These are phyloP conservation scores for Gasteruption jaculator DNA, from an alignment of 2,888 invertebrate genomes.

Conservation along the genomic window DNA sequence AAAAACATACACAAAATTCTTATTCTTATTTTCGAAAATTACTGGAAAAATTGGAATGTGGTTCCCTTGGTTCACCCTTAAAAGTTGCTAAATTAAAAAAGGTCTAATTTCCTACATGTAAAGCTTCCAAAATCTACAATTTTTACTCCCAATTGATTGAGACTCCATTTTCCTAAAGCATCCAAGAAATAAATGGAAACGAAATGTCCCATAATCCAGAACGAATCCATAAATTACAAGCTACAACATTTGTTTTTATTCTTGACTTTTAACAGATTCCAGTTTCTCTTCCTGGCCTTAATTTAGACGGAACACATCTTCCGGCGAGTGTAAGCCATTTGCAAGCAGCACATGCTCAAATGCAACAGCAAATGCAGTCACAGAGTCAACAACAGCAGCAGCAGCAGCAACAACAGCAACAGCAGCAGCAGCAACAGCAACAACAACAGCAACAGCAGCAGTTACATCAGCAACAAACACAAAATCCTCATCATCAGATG, in stretches of 20 bases:
- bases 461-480: slow-evolving; percentile 40
- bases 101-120: no score
- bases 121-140: no score
- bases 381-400: slow-evolving; percentile 53
- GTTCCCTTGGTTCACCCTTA: no score
- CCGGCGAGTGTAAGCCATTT: slow-evolving; percentile 45
- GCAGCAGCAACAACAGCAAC: slow-evolving; percentile 52
- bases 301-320: slow-evolving; percentile 46
- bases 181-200: no score
- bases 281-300: slow-evolving; percentile 48
- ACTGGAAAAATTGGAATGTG: no score
- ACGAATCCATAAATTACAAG: slow-evolving; percentile 1
- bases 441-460: slow-evolving; percentile 42
- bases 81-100: no score
- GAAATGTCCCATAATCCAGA: no score
- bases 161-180: no score
- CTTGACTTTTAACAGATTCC: slow-evolving; percentile 46
- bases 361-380: slow-evolving; percentile 40
- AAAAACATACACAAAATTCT: no score
- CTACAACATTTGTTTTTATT: slow-evolving; percentile 8
- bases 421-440: slow-evolving; percentile 41
- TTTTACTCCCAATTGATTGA: no score
- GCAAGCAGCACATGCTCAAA: slow-evolving; percentile 45
- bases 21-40: no score
- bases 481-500: slow-evolving; percentile 45